Conservation (phyloP, 2,888 invertebrate species). For the Cenopis cana region DNA sequence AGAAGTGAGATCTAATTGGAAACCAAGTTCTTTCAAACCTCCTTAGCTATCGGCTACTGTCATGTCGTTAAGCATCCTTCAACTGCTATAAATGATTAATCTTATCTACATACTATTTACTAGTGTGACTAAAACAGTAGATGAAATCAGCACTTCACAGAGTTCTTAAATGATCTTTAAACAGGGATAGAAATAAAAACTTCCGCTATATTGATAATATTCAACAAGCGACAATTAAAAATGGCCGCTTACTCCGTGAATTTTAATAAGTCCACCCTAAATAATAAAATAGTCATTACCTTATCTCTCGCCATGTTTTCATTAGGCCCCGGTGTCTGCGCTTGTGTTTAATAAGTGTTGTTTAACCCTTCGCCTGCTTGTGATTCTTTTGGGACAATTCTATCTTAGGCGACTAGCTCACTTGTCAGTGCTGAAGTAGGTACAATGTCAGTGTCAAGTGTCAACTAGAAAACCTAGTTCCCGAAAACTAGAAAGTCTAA, state of each 20-base stretch:
- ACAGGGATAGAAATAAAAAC: not conserved
- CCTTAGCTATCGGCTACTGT: too few relatives aligned
- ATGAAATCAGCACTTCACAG: not conserved
- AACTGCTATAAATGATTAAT: too few relatives aligned
- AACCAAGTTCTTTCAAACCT: too few relatives aligned
- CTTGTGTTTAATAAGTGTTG: slow-evolving; percentile 64
- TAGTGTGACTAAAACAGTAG: too few relatives aligned
- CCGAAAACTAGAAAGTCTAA: too few relatives aligned
- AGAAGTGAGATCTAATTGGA: too few relatives aligned
- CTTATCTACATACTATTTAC: too few relatives aligned
- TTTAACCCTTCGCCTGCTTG: slow-evolving; percentile 53
- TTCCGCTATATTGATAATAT: not conserved
- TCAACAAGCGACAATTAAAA: slow-evolving; percentile 46
- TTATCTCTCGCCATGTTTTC: slow-evolving; percentile 57
- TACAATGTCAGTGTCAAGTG: too few relatives aligned
- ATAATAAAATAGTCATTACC: slow-evolving; percentile 45
- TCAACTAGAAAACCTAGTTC: too few relatives aligned
- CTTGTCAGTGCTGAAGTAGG: too few relatives aligned
- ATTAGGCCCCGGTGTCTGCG: slow-evolving; percentile 52
- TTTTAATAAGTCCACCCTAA: slow-evolving; percentile 50
- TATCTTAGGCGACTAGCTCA: slow-evolving; percentile 18
- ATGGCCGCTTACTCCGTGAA: slow-evolving; percentile 48
- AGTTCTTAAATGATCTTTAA: not conserved
- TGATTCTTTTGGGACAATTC: slow-evolving; percentile 4
- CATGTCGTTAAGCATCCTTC: too few relatives aligned